phyloP scores from a whole-genome alignment of 2,113 vertebrate species.

The Xiphias gladius region DNA sequence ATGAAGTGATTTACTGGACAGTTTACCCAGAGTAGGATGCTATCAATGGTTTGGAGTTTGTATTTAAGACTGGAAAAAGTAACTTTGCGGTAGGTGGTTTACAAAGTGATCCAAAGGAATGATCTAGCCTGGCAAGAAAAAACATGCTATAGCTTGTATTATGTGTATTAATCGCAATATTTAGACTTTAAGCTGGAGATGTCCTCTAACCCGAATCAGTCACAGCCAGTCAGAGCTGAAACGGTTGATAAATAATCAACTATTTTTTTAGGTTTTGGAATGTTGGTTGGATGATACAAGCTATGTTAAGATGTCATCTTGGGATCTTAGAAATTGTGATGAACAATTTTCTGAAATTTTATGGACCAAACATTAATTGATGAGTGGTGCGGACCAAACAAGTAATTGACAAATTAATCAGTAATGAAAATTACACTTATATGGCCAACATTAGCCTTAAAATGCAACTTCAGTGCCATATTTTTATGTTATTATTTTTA shows the following conservation, averaged over 20 bases:
- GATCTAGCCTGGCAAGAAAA: neutral
- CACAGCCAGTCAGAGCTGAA: neutral
- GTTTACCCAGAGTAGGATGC: neutral
- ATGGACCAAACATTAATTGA: neutral
- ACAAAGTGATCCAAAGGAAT: neutral
- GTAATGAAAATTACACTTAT: too few species aligned
- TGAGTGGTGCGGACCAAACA: too few species aligned
- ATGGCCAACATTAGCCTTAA: too few species aligned
- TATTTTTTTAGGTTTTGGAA: too few species aligned
- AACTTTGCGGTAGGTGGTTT: too few species aligned
- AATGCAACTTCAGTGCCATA: too few species aligned
- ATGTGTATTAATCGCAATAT: neutral
- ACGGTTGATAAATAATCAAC: neutral
- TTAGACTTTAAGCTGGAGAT: neutral
- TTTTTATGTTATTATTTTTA: too few species aligned
- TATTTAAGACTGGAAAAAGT: neutral
- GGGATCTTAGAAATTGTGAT: neutral
- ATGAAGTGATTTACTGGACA: neutral
- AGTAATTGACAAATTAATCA: too few species aligned
- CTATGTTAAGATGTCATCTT: neutral
- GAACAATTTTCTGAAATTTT: neutral
- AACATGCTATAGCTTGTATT: neutral
- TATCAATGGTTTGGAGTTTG: neutral
- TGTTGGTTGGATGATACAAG: neutral
- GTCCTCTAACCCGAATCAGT: neutral